Evolutionary conservation across 2,888 invertebrate species (phyloP), one percentile per base, ranked within the genome.

Genomic region (Orthonevra nobilis): DNA sequence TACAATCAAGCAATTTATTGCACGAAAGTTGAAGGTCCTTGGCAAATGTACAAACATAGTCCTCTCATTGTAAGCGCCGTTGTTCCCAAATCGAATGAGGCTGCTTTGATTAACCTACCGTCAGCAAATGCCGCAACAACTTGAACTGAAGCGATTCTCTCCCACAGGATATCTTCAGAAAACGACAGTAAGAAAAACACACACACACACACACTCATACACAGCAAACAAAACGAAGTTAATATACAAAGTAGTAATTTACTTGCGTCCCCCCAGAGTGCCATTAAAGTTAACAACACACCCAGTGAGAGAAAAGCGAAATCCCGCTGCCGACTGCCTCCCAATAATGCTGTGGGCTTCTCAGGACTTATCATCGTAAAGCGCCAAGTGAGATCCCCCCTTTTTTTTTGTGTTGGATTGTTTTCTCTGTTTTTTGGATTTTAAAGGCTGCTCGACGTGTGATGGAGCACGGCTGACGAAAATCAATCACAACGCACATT

Each of bases 211-310:
- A n/a, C n/a, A n/a, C n/a, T n/a, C n/a, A n/a, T n/a, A n/a, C n/a
- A n/a, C n/a, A n/a, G n/a, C n/a, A n/a, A n/a, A n/a, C n/a, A n/a
- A n/a, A 38, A 32, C 52, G 30, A 70, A 77, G 81, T 82, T 81
- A 73, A 82, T 82, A 82, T 63, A 82, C 81, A 82, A 81, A 77
- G 77, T 73, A 73, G 82, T 82, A 82, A 82, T 82, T 82, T 82
- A 77, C 82, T 81, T 77, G 81, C 81, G 38, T 81, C 73, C 82
- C 81, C n/a, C 82, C 48, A 56, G 82, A 74, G 82, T 75, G 82
- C 81, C 82, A 77, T 82, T 82, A 82, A 81, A 82, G 69, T 82
- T 82, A 82, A 82, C 82, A 82, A 77, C 60, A 58, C 63, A 63
- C 46, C 30, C 46, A 60, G 30, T 50, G 4, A 20, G 32, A 42